Percentiles rank a stretch among this genome's conserved stretches.
Conservation (phyloP, 2,113 vertebrate species). For the Alces alces region DNA sequence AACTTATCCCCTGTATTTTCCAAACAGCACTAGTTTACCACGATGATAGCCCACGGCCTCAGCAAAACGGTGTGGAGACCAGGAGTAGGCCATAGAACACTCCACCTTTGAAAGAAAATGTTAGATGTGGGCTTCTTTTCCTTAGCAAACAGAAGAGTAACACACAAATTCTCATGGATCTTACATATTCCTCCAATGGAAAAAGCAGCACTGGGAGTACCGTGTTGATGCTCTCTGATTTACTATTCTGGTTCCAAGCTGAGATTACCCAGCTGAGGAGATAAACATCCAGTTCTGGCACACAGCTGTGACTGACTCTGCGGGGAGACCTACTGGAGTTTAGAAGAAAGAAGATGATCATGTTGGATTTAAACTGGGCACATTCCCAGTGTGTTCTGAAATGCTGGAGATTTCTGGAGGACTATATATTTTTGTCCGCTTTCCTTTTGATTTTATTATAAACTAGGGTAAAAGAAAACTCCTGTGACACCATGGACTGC, state of each 20-base stretch:
- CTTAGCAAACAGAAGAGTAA: neutral
- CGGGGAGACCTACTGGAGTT: neutral
- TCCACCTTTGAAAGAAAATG: neutral
- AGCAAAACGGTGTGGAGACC: neutral
- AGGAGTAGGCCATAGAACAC: neutral
- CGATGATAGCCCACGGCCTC: rapidly evolving
- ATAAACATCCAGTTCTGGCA: neutral
- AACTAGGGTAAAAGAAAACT: neutral
- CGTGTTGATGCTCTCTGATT: neutral
- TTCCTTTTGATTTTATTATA: constrained; percentile 25
- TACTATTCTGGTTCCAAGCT: neutral
- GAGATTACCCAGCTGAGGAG: neutral
- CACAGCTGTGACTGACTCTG: neutral
- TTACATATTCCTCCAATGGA: neutral
- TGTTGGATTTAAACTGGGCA: neutral
- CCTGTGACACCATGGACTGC: neutral
- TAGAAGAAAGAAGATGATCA: neutral
- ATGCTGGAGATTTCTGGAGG: neutral
- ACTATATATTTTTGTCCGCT: neutral
- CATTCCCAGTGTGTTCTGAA: neutral
- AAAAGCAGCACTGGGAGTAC: neutral
- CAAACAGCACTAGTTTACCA: neutral
- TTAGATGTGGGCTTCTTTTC: neutral
- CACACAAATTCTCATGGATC: neutral
- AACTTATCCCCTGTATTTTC: neutral